Percentiles rank a stretch among this genome's conserved stretches.
Conservation (phyloP, 2,797 vertebrate species). For the Pristis pectinata region DNA sequence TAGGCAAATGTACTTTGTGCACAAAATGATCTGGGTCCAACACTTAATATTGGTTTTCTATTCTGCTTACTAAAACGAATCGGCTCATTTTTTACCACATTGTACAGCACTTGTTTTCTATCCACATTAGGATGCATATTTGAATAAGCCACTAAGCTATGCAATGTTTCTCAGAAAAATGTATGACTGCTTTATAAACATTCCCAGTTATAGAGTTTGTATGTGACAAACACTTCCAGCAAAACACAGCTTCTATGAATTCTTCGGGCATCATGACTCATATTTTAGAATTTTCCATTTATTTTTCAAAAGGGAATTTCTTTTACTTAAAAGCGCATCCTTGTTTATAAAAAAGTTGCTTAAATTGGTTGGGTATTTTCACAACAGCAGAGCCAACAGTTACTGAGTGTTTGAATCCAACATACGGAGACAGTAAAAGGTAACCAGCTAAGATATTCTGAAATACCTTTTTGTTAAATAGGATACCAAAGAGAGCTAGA, state of each 20-base stretch:
- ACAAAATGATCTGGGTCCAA: too few relatives aligned
- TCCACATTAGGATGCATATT: too few relatives aligned
- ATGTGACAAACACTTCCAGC: background rate
- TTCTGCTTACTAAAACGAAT: too few relatives aligned
- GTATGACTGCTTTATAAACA: too few relatives aligned
- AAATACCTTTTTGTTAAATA: background rate
- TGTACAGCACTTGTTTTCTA: too few relatives aligned
- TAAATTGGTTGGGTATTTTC: background rate
- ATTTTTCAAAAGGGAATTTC: background rate
- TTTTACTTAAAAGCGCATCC: background rate
- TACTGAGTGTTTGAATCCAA: background rate
- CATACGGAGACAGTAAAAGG: background rate
- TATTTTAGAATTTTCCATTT: background rate
- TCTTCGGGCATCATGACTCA: background rate
- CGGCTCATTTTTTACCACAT: too few relatives aligned
- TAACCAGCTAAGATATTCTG: background rate
- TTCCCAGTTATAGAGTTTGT: background rate
- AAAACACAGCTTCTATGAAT: background rate
- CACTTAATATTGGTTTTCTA: too few relatives aligned
- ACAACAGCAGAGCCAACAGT: too few relatives aligned
- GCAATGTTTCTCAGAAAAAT: too few relatives aligned
- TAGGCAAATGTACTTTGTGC: too few relatives aligned
- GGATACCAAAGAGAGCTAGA: background rate
- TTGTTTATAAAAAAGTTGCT: background rate
- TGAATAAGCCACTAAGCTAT: too few relatives aligned